Evolutionary conservation across 2,888 invertebrate genomes (phyloP).

Genomic region (Drosophila prostipennis): DNA sequence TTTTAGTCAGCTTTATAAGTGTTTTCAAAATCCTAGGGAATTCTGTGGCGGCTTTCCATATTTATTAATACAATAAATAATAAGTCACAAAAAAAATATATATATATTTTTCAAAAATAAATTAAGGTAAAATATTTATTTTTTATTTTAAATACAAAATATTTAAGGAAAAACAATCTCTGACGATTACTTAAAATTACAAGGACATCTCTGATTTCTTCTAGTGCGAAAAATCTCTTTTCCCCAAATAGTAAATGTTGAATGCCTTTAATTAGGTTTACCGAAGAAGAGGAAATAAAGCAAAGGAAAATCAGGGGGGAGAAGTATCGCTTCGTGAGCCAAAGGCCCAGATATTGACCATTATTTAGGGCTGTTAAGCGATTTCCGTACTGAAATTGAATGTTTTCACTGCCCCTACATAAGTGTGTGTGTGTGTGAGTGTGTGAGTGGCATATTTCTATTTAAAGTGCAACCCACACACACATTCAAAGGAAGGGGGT

Average conservation of each 20-base stretch:
- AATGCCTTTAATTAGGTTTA: conserved; percentile 57
- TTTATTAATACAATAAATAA: too few relatives aligned
- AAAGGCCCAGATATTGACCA: conserved; percentile 27
- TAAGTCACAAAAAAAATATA: too few relatives aligned
- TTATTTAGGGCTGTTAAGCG: conserved; percentile 67
- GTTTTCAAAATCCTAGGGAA: too few relatives aligned
- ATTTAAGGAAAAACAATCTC: too few relatives aligned
- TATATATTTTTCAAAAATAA: too few relatives aligned
- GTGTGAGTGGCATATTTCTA: conserved; percentile 72
- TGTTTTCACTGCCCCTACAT: conserved; percentile 47
- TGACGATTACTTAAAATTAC: too few relatives aligned
- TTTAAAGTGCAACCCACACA: conserved; percentile 55
- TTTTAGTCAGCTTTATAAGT: too few relatives aligned
- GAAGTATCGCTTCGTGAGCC: background rate
- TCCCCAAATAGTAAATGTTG: conserved; percentile 30
- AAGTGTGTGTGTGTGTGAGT: background rate
- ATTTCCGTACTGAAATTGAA: conserved; percentile 73
- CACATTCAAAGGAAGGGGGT: conserved; percentile 11
- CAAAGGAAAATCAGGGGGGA: background rate
- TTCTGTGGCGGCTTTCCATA: too few relatives aligned
- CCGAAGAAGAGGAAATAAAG: background rate
- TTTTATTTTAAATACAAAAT: too few relatives aligned
- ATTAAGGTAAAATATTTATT: too few relatives aligned
- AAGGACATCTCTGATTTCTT: background rate
- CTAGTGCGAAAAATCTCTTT: background rate